Evolutionary conservation across 1,140 invertebrate genomes (phyloP), one percentile per base, ranked within the genome.

Genomic region (Polypedilum pembai): DNA sequence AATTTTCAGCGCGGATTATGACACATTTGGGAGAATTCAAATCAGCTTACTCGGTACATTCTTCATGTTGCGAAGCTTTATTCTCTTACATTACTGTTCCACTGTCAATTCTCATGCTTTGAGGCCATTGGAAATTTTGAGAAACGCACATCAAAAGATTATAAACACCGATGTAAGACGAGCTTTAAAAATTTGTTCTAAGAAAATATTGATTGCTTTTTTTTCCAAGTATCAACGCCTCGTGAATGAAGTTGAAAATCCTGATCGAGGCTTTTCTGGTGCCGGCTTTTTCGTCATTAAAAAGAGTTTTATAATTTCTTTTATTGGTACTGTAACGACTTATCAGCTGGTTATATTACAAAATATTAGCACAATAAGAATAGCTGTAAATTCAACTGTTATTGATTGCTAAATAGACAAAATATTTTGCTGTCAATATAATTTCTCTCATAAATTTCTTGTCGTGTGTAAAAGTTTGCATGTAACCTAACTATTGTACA

Each of bases 21-120:
- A 56, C 45, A 56, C 45, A 56, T 56, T 56, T n/a, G 45, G 45
- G 45, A 56, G 45, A 15, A 56, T 56, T 56, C 45, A 56, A 12
- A 56, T 56, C 4, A 56, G 45, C 45, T 56, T 56, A 4, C 45
- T 56, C 15, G 45, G 45, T 4, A n/a, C n/a, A 15, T 56, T 56
- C 45, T 56, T 56, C 12, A 4, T 56, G 12, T n/a, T 56, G 15
- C 45, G 45, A 56, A 56, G 12, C 45, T 1, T 56, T n/a, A 56
- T n/a, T 4, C 45, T 56, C 3, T 56, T 56, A 15, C 12, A 56
- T 56, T 56, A 56, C 45, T 56, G 41, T 56, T 56, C 45, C 12
- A 15, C 12, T n/a, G 45, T 56, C 12, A 56, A 56, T 15, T 4
- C 15, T 56, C 12, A 56, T 15, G 7, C 45, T 15, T 56, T 0